phyloP scores from a whole-genome alignment of 2,113 vertebrate species.

The Bubo bubo region DNA sequence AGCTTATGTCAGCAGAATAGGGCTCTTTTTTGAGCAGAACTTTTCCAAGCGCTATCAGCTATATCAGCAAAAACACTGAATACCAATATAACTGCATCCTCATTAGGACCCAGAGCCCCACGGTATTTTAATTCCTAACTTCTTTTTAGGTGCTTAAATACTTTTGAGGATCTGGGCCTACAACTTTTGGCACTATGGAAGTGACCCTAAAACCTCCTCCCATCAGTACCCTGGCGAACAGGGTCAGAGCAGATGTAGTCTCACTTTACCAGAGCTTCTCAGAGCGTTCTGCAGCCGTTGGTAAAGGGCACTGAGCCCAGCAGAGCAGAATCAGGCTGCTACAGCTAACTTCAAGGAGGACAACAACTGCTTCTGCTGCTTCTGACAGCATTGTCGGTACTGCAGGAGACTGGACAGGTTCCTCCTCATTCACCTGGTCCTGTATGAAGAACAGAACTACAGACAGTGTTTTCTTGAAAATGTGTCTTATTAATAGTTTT shows the following conservation, averaged over 20 bases:
- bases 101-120: not conserved
- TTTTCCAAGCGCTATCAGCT: constrained; percentile 42
- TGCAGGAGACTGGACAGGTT: not conserved
- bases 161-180: not conserved
- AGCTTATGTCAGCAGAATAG: constrained; percentile 57
- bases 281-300: not conserved
- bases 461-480: not conserved
- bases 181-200: not conserved
- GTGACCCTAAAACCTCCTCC: not conserved
- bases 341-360: not conserved
- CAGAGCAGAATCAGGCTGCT: not conserved
- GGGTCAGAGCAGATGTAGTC: not conserved
- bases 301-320: not conserved
- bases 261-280: not conserved
- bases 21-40: constrained; percentile 53
- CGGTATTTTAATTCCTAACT: not conserved
- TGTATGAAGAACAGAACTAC: not conserved
- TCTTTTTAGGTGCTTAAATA: not conserved
- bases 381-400: not conserved
- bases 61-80: constrained; percentile 32
- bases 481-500: not conserved
- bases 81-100: constrained; percentile 21
- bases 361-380: not conserved
- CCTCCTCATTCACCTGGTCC: not conserved
- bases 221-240: not conserved